Evolutionary conservation across 2,113 vertebrate species (phyloP).

Genomic region (Paramormyrops kingsleyae): DNA sequence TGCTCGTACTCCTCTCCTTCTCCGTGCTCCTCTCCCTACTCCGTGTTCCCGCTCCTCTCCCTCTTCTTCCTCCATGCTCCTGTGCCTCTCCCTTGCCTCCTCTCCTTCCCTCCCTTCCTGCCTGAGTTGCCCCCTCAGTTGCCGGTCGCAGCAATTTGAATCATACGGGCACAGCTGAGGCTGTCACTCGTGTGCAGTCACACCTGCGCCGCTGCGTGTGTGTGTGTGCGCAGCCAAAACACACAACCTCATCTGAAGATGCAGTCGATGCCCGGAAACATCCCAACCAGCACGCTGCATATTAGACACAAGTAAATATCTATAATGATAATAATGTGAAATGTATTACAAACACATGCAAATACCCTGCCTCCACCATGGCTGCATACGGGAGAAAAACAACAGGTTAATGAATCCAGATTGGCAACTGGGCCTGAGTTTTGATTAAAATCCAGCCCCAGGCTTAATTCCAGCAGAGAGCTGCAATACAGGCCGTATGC

Average conservation of each 20-base stretch:
- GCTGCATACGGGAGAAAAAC: background rate
- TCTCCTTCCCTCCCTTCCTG: background rate
- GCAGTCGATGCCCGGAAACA: background rate
- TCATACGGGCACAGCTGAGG: slow-evolving; percentile 2
- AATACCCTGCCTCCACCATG: background rate
- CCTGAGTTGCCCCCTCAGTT: background rate
- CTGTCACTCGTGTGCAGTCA: background rate
- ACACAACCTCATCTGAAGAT: background rate
- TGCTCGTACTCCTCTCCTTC: background rate
- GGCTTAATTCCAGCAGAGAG: slow-evolving; percentile 1
- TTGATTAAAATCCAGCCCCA: slow-evolving; percentile 17
- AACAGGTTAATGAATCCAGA: slow-evolving; percentile 2
- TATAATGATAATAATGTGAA: background rate
- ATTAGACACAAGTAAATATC: background rate
- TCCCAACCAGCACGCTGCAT: background rate
- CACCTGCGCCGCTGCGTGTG: background rate
- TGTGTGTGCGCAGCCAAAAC: background rate
- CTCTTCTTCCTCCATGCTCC: background rate
- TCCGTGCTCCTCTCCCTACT: background rate
- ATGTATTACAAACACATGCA: background rate
- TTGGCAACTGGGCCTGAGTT: slow-evolving; percentile 14
- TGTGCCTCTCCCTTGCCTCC: background rate
- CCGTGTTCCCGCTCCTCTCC: background rate
- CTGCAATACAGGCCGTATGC: background rate
- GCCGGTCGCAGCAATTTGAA: slow-evolving; percentile 3